phyloP scores from a whole-genome alignment of 2,113 vertebrate genomes.

The Eudyptes chrysolophus region DNA sequence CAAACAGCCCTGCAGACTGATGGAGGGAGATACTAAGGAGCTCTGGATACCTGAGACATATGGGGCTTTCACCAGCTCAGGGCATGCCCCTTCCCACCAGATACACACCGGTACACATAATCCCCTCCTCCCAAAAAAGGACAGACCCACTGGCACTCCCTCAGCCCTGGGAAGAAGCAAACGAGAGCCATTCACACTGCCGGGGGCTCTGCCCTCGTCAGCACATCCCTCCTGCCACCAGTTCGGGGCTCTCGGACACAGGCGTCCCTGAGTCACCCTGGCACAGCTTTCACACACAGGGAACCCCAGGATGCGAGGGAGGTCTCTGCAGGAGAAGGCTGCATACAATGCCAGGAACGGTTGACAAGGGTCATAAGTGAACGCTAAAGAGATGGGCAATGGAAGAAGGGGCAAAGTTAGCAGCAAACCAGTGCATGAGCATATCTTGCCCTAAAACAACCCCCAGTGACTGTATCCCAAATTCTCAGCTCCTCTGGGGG shows the following conservation, averaged over 20 bases:
- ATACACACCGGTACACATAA: neutral
- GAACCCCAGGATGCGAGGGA: neutral
- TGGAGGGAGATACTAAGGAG: neutral
- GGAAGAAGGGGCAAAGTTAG: neutral
- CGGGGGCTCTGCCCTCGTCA: neutral
- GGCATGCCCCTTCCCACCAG: neutral
- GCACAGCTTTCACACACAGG: neutral
- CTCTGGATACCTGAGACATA: neutral
- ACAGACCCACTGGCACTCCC: neutral
- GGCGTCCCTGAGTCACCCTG: rapidly evolving
- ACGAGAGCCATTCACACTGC: neutral
- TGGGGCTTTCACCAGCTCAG: neutral
- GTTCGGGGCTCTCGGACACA: neutral
- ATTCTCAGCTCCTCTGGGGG: neutral
- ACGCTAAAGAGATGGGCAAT: neutral
- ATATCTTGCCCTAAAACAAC: neutral
- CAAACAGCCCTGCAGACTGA: neutral
- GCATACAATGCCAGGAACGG: neutral
- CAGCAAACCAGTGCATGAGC: neutral
- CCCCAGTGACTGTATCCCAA: neutral
- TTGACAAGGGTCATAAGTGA: neutral
- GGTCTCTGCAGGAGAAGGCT: neutral
- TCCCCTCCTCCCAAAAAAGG: neutral
- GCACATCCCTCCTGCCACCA: neutral
- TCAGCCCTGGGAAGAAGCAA: neutral